A percentile compares a stretch with the other conserved stretches of the same genome.
These are phyloP conservation scores for Ancistrus triradiatus DNA, from an alignment of 2,113 vertebrate genomes.

Conservation along the genomic window DNA sequence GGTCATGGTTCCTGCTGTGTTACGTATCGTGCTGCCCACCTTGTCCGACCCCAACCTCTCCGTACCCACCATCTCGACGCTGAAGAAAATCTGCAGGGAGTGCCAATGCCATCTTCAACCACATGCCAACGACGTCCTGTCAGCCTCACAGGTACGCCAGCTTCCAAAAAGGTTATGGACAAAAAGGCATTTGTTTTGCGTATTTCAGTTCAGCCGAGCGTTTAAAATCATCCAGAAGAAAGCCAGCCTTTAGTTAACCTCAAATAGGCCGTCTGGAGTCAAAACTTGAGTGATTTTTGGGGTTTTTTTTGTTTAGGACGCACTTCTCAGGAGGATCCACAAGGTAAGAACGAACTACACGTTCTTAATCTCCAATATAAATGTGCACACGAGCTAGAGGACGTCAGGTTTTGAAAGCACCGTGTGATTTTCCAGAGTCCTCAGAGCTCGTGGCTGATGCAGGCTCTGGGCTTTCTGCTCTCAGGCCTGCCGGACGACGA, in stretches of 20 bases:
- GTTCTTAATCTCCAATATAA: no score
- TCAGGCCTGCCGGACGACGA: conserved; percentile 87
- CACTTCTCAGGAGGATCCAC: conserved; percentile 89
- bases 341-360: conserved; percentile 85
- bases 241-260: background rate
- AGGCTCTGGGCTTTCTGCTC: conserved; percentile 92
- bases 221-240: background rate
- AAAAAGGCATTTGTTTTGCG: background rate
- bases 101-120: conserved; percentile 85
- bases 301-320: conserved; percentile 71
- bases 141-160: conserved; percentile 81
- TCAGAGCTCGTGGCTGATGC: conserved; percentile 98
- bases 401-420: no score
- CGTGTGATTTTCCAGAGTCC: conserved; percentile 74
- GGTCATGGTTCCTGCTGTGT: conserved; percentile 86
- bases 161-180: background rate
- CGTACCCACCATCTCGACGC: conserved; percentile 89
- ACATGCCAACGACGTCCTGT: conserved; percentile 85
- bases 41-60: conserved; percentile 88
- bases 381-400: no score
- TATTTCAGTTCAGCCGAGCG: background rate
- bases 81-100: conserved; percentile 97
- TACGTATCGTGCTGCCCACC: conserved; percentile 89
- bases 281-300: background rate
- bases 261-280: background rate